Conservation (phyloP, 2,888 invertebrate genomes). For the Alviniconcha strummeri region DNA sequence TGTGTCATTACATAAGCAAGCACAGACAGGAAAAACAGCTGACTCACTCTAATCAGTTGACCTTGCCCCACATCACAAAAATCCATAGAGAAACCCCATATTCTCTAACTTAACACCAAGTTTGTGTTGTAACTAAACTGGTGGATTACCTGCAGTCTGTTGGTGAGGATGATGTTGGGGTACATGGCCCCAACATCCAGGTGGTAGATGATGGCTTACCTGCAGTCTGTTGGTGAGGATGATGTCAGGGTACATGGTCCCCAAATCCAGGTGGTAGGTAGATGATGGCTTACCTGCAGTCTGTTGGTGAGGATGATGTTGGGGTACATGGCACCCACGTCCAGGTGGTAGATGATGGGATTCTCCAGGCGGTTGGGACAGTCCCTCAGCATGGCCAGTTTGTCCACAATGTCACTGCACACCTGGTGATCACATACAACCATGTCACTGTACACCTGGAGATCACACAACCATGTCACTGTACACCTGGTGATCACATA, state of each 20-base stretch:
- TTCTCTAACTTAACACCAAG: too few relatives aligned
- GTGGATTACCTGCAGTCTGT: too few relatives aligned
- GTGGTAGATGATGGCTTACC: slow-evolving; percentile 92
- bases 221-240: slow-evolving; percentile 98
- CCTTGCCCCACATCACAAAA: too few relatives aligned
- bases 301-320: slow-evolving; percentile 99
- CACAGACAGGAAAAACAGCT: too few relatives aligned
- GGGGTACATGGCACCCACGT: slow-evolving; percentile 99
- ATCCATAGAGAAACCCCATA: too few relatives aligned
- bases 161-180: slow-evolving; percentile 97
- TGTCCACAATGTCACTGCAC: slow-evolving; percentile 75
- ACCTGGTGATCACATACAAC: too few relatives aligned
- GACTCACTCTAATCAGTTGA: too few relatives aligned
- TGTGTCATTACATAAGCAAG: too few relatives aligned
- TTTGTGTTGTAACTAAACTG: not conserved
- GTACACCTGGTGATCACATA: too few relatives aligned
- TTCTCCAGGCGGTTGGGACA: slow-evolving; percentile 92
- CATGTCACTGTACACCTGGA: too few relatives aligned
- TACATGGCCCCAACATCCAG: slow-evolving; percentile 99
- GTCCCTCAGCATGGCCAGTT: slow-evolving; percentile 84
- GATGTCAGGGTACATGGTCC: slow-evolving; percentile 99
- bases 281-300: slow-evolving; percentile 79
- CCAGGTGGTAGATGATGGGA: slow-evolving; percentile 98
- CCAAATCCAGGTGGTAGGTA: slow-evolving; percentile 86
- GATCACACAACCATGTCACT: too few relatives aligned